Percentiles rank a stretch among this genome's conserved stretches.
phyloP scores from a whole-genome alignment of 2,797 vertebrate species.

The Tenualosa ilisha region DNA sequence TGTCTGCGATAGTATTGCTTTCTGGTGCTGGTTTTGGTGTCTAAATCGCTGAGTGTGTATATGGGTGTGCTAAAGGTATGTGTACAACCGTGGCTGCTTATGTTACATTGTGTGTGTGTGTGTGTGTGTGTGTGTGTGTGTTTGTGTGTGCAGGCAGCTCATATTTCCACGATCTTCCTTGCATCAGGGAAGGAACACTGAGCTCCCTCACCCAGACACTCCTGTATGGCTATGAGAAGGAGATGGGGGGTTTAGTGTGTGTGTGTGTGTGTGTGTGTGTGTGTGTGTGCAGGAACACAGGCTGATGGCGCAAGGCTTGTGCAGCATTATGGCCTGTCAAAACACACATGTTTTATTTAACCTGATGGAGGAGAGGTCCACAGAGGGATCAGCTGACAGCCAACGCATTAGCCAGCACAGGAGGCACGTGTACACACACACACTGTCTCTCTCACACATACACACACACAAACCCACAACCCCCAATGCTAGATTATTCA shows the following conservation, averaged over 20 bases:
- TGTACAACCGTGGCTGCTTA: not conserved
- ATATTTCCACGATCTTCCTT: constrained; percentile 1
- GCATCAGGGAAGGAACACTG: not conserved
- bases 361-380: constrained; percentile 40
- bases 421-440: not conserved
- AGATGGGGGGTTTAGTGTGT: not conserved
- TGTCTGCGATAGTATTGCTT: no score
- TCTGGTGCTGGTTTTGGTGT: not conserved
- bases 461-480: not conserved
- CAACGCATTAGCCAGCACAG: constrained; percentile 27
- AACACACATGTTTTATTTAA: constrained; percentile 61
- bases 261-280: constrained; percentile 11
- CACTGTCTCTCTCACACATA: not conserved
- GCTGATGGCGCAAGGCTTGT: constrained; percentile 40
- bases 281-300: constrained; percentile 26
- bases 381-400: constrained; percentile 31
- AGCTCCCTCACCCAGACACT: not conserved
- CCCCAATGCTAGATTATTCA: not conserved
- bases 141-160: constrained; percentile 35
- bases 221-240: not conserved
- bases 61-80: not conserved
- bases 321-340: constrained; percentile 51
- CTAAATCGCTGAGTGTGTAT: constrained; percentile 31
- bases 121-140: constrained; percentile 51
- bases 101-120: constrained; percentile 6